These are phyloP conservation scores for Natator depressus DNA, from an alignment of 2,113 vertebrate species.

Conservation along the genomic window DNA sequence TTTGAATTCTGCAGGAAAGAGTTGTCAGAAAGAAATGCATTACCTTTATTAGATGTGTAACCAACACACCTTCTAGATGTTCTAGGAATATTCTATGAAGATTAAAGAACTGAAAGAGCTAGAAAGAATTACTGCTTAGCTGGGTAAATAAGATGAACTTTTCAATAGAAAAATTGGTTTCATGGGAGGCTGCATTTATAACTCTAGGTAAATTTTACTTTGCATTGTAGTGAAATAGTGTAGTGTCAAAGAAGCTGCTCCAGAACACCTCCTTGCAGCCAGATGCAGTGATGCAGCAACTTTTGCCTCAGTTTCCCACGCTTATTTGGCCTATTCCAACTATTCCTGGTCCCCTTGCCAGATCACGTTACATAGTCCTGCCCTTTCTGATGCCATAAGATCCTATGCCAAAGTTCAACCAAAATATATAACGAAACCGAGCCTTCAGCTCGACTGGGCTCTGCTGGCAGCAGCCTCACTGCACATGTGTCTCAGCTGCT, in stretches of 20 bases:
- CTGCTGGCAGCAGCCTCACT: too few species aligned
- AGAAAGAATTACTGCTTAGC: background rate
- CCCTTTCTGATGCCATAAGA: too few species aligned
- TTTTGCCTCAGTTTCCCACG: too few species aligned
- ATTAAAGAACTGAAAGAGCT: background rate
- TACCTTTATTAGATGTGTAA: background rate
- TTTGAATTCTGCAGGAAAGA: background rate
- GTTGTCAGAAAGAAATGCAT: background rate
- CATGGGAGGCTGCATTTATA: background rate
- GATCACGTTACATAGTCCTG: too few species aligned
- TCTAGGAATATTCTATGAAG: background rate
- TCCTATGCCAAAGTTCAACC: too few species aligned
- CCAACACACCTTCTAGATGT: background rate
- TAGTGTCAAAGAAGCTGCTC: fast-evolving
- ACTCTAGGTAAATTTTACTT: background rate
- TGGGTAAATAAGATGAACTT: background rate
- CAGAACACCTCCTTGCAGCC: too few species aligned
- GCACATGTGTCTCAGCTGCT: too few species aligned
- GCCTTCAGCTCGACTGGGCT: too few species aligned
- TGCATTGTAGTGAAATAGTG: background rate
- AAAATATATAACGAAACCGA: background rate
- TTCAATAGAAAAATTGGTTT: background rate
- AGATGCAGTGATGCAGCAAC: too few species aligned
- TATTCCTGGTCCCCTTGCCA: too few species aligned
- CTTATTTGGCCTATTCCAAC: too few species aligned